phyloP scores from a whole-genome alignment of 1,140 invertebrate genomes.

The Camponotus vicinus region DNA sequence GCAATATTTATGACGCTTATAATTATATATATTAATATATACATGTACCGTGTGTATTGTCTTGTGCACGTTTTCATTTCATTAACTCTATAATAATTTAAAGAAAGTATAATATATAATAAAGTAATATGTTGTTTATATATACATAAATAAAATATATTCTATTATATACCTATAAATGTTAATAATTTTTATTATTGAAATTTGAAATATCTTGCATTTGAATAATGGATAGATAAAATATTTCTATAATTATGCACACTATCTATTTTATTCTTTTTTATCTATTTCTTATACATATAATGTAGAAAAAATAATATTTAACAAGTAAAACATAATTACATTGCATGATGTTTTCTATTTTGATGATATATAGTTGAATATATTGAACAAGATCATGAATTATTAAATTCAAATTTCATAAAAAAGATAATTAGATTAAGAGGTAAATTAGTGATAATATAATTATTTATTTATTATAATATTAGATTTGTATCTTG shows the following conservation, averaged over 20 bases:
- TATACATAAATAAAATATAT: not conserved
- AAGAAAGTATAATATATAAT: not conserved
- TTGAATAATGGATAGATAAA: not conserved
- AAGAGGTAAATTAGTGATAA: not conserved
- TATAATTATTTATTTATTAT: not conserved
- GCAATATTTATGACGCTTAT: conserved; percentile 25
- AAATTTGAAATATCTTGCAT: not conserved
- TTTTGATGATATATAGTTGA: not conserved
- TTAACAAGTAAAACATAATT: not conserved
- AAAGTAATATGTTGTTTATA: not conserved
- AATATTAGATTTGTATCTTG: not conserved
- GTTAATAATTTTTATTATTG: not conserved
- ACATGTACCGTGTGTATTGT: not conserved
- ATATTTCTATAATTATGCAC: not conserved
- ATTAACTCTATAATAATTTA: not conserved
- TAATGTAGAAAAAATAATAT: not conserved
- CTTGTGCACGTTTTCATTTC: not conserved
- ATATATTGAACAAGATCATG: not conserved
- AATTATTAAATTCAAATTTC: not conserved
- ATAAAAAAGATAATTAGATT: not conserved
- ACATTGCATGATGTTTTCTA: not conserved
- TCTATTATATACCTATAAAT: not conserved
- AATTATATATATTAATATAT: conserved; percentile 30
- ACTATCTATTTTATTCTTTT: not conserved
- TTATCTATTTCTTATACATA: not conserved